These are phyloP conservation scores for Lamprotornis superbus DNA, from an alignment of 2,113 vertebrate genomes.

Conservation along the genomic window DNA sequence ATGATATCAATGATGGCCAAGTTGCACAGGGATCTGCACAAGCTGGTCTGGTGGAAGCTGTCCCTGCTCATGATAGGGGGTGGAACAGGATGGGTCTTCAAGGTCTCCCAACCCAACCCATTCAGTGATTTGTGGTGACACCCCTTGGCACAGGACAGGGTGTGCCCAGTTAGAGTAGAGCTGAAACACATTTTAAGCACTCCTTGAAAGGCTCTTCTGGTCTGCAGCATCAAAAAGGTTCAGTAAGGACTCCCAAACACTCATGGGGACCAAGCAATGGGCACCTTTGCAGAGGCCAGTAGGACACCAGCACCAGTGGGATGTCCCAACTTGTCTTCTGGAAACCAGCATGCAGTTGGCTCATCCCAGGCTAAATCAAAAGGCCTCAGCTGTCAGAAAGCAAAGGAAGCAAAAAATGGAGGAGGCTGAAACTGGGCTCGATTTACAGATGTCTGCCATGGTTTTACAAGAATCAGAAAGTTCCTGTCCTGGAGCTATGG, in stretches of 20 bases:
- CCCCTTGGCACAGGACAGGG: not conserved
- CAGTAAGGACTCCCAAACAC: not conserved
- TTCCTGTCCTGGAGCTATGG: not conserved
- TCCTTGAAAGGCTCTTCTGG: not conserved
- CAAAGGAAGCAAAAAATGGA: not conserved
- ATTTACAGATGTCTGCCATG: not conserved
- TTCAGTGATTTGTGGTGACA: not conserved
- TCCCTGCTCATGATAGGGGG: not conserved
- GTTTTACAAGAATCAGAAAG: not conserved
- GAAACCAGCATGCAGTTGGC: fast-evolving
- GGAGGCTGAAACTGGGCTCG: not conserved
- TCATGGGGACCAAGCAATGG: not conserved
- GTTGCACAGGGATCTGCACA: not conserved
- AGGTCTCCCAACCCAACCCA: not conserved
- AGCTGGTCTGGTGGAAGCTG: not conserved
- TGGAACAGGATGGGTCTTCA: not conserved
- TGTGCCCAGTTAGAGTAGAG: not conserved
- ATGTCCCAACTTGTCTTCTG: not conserved
- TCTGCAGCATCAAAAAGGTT: not conserved
- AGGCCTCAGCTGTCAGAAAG: not conserved
- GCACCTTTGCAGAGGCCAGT: not conserved
- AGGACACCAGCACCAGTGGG: not conserved
- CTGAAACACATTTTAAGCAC: not conserved
- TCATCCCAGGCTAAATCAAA: not conserved
- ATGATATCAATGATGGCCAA: fast-evolving